These are phyloP conservation scores for Thymelicus sylvestris DNA, from an alignment of 2,888 invertebrate species.

Conservation along the genomic window DNA sequence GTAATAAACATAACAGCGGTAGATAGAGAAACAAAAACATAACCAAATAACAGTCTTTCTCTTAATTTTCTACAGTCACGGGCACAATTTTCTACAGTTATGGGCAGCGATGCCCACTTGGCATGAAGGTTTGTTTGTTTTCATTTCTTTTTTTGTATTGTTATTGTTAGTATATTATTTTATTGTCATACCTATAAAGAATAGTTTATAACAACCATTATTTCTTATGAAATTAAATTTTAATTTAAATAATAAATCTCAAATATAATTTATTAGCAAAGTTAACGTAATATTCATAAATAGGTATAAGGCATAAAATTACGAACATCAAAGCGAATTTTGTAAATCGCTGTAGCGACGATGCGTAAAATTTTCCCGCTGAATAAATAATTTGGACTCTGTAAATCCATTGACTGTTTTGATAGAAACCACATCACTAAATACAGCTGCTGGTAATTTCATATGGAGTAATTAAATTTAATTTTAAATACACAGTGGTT, in stretches of 20 bases:
- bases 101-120: too few species aligned
- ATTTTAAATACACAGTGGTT: conserved; percentile 54
- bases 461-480: conserved; percentile 60
- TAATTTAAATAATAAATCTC: background rate
- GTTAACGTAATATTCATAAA: background rate
- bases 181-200: too few species aligned
- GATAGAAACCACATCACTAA: conserved; percentile 43
- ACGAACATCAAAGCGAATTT: conserved; percentile 23
- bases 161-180: too few species aligned
- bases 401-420: conserved; percentile 33
- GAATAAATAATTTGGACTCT: conserved; percentile 30
- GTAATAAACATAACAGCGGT: background rate
- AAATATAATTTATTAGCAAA: background rate
- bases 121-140: too few species aligned
- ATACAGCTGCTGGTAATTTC: conserved; percentile 53
- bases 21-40: conserved; percentile 14
- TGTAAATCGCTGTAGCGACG: conserved; percentile 9
- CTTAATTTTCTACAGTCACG: too few species aligned
- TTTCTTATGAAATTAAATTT: background rate
- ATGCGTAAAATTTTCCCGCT: conserved; percentile 28
- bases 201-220: too few species aligned
- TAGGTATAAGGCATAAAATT: background rate
- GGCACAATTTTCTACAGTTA: too few species aligned
- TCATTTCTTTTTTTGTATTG: too few species aligned
- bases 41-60: background rate